Conservation (phyloP, 2,888 invertebrate genomes). For the Volucella zonaria region DNA sequence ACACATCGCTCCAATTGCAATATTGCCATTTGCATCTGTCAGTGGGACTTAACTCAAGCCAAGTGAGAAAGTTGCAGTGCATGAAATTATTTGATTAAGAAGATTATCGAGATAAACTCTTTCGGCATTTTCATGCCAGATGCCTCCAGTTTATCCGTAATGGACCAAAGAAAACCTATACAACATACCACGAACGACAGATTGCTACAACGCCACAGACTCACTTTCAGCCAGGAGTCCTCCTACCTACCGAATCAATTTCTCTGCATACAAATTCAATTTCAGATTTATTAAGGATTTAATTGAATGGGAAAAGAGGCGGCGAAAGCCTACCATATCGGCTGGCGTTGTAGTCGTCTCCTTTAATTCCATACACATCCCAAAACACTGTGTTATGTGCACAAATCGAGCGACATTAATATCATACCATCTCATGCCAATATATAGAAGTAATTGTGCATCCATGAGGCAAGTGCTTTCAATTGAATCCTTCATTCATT, state of each 20-base stretch:
- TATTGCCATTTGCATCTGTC: constrained; percentile 11
- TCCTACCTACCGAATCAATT: constrained; percentile 42
- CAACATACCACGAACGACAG: constrained; percentile 30
- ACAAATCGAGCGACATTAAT: constrained; percentile 71
- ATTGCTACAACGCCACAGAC: constrained; percentile 28
- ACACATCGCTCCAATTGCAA: not conserved
- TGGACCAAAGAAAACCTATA: not conserved
- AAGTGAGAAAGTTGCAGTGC: not conserved
- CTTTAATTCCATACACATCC: constrained; percentile 1
- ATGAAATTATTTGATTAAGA: constrained; percentile 43
- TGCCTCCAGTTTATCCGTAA: not conserved
- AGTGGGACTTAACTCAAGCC: not conserved
- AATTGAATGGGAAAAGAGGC: constrained; percentile 71
- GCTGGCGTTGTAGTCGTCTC: constrained; percentile 26
- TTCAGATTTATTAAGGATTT: constrained; percentile 74
- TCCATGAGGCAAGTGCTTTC: constrained; percentile 70
- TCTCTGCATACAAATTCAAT: constrained; percentile 65
- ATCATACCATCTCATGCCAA: constrained; percentile 37
- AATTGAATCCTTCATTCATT: constrained; percentile 71
- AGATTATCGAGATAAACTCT: constrained; percentile 27
- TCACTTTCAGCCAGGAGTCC: not conserved
- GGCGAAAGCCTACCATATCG: constrained; percentile 41
- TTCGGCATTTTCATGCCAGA: not conserved
- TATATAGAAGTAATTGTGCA: constrained; percentile 66
- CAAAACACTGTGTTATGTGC: constrained; percentile 52